Evolutionary conservation across 2,113 vertebrate species (phyloP).

Genomic region (Indicator maculatus): DNA sequence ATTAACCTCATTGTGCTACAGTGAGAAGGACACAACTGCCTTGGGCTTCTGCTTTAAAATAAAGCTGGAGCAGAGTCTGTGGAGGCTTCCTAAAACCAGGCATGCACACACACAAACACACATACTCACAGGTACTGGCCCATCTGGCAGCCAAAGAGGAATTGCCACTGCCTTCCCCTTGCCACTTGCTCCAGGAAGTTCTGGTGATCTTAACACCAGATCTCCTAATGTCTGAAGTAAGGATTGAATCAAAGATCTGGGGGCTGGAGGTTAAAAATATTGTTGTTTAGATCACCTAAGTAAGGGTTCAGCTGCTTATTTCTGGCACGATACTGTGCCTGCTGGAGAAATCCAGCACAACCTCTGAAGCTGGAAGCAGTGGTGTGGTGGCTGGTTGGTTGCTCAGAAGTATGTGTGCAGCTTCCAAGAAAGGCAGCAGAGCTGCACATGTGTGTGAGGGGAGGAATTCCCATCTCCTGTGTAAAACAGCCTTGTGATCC

Average conservation of each 20-base stretch:
- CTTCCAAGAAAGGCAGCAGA: conserved; percentile 42
- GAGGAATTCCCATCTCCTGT: conserved; percentile 10
- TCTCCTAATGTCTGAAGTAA: not conserved
- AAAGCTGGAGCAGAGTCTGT: not conserved
- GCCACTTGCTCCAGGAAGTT: not conserved
- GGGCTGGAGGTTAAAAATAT: not conserved
- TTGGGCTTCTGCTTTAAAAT: not conserved
- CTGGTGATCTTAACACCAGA: not conserved
- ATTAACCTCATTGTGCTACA: too few relatives aligned
- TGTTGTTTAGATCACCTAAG: not conserved
- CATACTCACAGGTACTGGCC: rapidly evolving
- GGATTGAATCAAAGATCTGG: not conserved
- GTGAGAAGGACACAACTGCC: too few relatives aligned
- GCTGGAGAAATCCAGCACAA: not conserved
- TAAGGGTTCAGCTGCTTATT: not conserved
- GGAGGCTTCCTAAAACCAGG: not conserved
- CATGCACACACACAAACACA: not conserved
- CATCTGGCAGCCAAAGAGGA: not conserved
- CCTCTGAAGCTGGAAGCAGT: not conserved
- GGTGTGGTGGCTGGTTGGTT: not conserved
- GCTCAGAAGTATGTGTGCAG: not conserved
- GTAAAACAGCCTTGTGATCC: not conserved
- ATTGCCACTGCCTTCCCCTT: not conserved
- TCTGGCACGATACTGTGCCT: not conserved
- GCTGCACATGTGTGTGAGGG: not conserved